These are phyloP conservation scores for Listronotus bonariensis DNA, from an alignment of 1,140 invertebrate species.

Conservation along the genomic window DNA sequence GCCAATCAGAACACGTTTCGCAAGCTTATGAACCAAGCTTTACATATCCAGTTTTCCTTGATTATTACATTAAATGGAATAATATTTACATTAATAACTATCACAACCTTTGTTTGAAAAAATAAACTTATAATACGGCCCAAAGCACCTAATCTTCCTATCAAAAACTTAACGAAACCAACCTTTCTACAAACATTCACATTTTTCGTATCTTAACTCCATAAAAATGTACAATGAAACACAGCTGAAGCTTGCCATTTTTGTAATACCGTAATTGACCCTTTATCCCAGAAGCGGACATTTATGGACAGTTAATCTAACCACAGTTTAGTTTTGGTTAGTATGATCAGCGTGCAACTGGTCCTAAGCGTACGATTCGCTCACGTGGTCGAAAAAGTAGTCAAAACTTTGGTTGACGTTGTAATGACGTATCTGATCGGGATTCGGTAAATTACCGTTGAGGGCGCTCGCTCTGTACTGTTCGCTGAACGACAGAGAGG, in stretches of 20 bases:
- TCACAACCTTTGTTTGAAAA: slow-evolving; percentile 7
- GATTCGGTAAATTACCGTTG: slow-evolving; percentile 56
- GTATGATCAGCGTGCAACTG: not conserved
- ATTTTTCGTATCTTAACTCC: slow-evolving; percentile 10
- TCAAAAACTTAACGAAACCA: not conserved
- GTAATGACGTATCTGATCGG: slow-evolving; percentile 56
- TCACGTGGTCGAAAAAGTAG: slow-evolving; percentile 64
- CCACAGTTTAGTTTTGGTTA: not conserved
- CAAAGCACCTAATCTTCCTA: not conserved
- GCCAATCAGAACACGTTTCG: too few relatives aligned
- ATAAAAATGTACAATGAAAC: slow-evolving; percentile 14
- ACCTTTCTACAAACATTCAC: not conserved
- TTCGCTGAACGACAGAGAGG: slow-evolving; percentile 73
- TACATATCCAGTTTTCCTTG: too few relatives aligned
- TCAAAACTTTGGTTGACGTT: slow-evolving; percentile 60
- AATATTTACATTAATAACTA: not conserved
- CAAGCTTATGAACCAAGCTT: too few relatives aligned
- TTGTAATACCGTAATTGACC: slow-evolving; percentile 12
- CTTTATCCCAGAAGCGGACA: not conserved
- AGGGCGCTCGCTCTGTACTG: slow-evolving; percentile 65
- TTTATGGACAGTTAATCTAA: too few relatives aligned
- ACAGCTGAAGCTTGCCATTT: slow-evolving; percentile 18
- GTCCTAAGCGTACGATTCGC: slow-evolving; percentile 62
- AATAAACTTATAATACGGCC: not conserved
- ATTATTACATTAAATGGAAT: too few relatives aligned